A percentile compares a stretch with the other conserved stretches of the same genome.
Evolutionary conservation across 2,797 vertebrate species (phyloP).

Genomic region (Zalophus californianus): DNA sequence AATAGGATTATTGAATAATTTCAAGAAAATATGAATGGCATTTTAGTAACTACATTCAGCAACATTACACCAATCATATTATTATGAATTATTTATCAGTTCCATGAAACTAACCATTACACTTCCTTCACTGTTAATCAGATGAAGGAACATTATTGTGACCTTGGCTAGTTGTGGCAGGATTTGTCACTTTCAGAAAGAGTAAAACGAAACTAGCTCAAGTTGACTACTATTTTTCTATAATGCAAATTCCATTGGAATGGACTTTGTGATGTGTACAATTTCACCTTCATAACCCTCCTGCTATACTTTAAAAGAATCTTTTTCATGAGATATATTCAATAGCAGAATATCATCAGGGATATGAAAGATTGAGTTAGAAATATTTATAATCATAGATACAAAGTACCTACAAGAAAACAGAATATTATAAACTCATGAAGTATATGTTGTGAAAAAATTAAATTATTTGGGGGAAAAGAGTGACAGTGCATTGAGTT

Average conservation of each 20-base stretch:
- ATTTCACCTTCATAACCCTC: slow-evolving; percentile 67
- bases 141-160: slow-evolving; percentile 52
- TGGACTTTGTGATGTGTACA: slow-evolving; percentile 44
- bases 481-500: background rate
- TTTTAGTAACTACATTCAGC: slow-evolving; percentile 66
- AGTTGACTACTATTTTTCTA: slow-evolving; percentile 42
- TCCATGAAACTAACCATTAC: slow-evolving; percentile 65
- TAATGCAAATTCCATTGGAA: slow-evolving; percentile 60
- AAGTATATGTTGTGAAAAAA: background rate
- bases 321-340: slow-evolving; percentile 46
- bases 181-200: slow-evolving; percentile 38
- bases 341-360: slow-evolving; percentile 39
- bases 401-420: slow-evolving; percentile 61
- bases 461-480: background rate
- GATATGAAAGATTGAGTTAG: slow-evolving; percentile 47
- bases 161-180: slow-evolving; percentile 64
- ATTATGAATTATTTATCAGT: slow-evolving; percentile 79
- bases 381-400: slow-evolving; percentile 61
- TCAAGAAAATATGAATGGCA: slow-evolving; percentile 67
- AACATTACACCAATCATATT: slow-evolving; percentile 64
- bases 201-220: slow-evolving; percentile 29
- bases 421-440: background rate
- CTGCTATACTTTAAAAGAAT: slow-evolving; percentile 60
- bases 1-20: slow-evolving; percentile 75
- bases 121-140: slow-evolving; percentile 48